Evolutionary conservation across 2,797 vertebrate genomes (phyloP).

Genomic region (Podarcis siculus): DNA sequence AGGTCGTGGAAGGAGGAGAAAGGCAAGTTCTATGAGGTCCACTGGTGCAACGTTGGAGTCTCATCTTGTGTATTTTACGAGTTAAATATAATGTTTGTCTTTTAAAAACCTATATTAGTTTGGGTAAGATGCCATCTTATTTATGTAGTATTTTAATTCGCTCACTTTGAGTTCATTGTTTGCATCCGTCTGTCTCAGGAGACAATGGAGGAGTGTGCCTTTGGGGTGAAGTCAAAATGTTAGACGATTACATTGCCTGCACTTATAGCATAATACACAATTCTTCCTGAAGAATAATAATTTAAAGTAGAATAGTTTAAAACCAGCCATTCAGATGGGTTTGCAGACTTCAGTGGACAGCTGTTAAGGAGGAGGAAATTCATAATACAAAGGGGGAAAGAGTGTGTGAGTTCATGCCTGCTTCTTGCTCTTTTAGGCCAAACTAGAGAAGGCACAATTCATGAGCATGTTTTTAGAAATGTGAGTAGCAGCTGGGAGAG

Average conservation of each 20-base stretch:
- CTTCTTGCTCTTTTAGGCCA: neutral
- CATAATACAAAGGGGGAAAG: neutral
- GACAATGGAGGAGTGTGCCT: no score
- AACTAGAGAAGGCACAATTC: neutral
- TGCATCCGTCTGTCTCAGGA: no score
- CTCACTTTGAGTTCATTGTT: neutral
- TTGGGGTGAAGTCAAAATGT: no score
- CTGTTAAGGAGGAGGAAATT: neutral
- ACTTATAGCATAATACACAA: neutral
- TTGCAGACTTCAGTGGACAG: neutral
- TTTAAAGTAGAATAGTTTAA: neutral
- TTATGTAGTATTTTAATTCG: neutral
- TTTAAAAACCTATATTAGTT: neutral
- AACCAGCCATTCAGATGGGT: neutral
- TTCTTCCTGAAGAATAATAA: neutral
- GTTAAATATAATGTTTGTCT: neutral
- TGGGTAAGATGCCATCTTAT: neutral
- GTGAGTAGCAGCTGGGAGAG: neutral
- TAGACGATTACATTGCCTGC: no score
- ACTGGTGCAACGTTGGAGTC: no score
- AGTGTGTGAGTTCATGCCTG: neutral
- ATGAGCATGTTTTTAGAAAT: neutral
- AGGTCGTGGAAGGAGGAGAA: no score
- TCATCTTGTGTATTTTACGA: neutral
- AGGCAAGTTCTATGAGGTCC: no score